Conservation (phyloP, 2,797 vertebrate genomes). For the Phoxinus dragarum region DNA sequence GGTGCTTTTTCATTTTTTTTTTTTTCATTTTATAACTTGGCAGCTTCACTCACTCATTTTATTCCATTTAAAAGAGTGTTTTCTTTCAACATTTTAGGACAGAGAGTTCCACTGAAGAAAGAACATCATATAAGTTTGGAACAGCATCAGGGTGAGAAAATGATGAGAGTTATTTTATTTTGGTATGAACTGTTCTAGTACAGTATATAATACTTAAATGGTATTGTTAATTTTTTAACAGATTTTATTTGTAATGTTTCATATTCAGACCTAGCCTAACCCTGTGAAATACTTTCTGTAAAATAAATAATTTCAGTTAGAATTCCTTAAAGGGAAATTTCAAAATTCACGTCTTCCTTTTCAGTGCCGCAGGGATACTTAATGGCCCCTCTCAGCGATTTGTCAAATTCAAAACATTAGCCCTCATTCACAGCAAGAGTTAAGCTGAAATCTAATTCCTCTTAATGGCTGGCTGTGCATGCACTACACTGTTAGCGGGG, state of each 20-base stretch:
- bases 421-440: slow-evolving; percentile 47
- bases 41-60: not conserved
- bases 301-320: not conserved
- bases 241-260: not conserved
- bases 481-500: slow-evolving; percentile 45
- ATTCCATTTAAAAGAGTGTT: not conserved
- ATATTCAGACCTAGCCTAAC: slow-evolving; percentile 6
- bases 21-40: not conserved
- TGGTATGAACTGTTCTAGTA: not conserved
- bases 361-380: slow-evolving; percentile 36
- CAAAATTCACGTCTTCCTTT: slow-evolving; percentile 3
- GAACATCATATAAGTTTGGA: not conserved
- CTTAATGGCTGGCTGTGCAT: slow-evolving; percentile 55
- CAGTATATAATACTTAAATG: not conserved
- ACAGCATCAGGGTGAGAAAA: not conserved
- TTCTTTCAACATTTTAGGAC: not conserved
- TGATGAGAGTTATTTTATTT: not conserved
- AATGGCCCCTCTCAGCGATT: slow-evolving; percentile 23
- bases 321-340: slow-evolving; percentile 17
- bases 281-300: not conserved
- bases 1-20: not conserved
- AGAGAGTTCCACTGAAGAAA: not conserved
- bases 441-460: slow-evolving; percentile 51
- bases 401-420: slow-evolving; percentile 53
- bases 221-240: not conserved